Base-by-base conservation (phyloP, 2,888 invertebrate genomes). In the Fissipunctia ypsillon region DNA sequence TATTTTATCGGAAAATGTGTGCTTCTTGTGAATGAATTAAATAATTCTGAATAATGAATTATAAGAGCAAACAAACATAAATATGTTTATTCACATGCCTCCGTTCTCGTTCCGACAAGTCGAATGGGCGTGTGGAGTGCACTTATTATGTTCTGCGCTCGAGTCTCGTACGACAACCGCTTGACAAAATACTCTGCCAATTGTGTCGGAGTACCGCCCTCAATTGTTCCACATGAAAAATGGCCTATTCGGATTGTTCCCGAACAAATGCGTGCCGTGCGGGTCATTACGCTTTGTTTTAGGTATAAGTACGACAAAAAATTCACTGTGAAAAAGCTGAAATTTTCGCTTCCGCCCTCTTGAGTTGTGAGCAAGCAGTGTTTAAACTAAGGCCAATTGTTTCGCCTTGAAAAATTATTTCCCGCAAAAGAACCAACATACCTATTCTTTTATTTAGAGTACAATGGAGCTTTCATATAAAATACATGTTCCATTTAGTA, bases 281-380 rank as follows among this genome's bases (percentile, higher is more conserved):
- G 94, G 95, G 95, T 95, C 95, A 95, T 96, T 96, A 95, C 92
- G 95, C 95, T 94, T 95, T 96, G 96, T 96, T 96, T 95, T 95
- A 94, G 92, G 91, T 92, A 92, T 92, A 94, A 95, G 94, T 93
- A 95, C 93, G 92, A 94, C 92, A 95, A 95, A 95, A 95, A 95
- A 94, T 90, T 91, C 91, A 89, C 90, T 83, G 90, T 92, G 89
- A 93, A 95, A 80, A 95, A 93, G 91, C 92, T 90, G 88, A 93
- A 94, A 92, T 93, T 93, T 93, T 91, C 86, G 92, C 89, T 93
- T 94, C 92, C 94, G 90, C 88, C 89, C 94, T 94, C 95, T 94
- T 92, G 90, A 92, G 90, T 90, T 89, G 89, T 87, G 90, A 89
- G 89, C 89, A 90, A 93, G 91, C 91, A 90, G 86, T 91, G 89